Percentiles rank a stretch among this genome's conserved stretches.
Evolutionary conservation across 2,113 vertebrate genomes (phyloP).

Genomic region (Recurvirostra avosetta): DNA sequence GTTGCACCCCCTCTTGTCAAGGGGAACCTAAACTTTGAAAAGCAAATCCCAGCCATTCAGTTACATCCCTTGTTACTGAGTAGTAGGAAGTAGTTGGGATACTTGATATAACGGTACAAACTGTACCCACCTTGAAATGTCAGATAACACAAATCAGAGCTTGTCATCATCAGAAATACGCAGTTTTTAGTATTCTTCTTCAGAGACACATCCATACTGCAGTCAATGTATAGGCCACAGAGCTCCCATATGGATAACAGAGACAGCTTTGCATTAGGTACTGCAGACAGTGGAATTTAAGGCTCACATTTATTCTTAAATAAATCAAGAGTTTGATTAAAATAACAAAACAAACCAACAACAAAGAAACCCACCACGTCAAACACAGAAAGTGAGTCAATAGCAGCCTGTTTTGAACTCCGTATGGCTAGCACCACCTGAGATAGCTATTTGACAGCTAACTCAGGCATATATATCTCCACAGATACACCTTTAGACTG

Average conservation of each 20-base stretch:
- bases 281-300: not conserved
- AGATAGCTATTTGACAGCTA: not conserved
- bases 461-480: not conserved
- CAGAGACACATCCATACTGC: not conserved
- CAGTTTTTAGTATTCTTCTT: not conserved
- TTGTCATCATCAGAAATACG: not conserved
- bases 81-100: not conserved
- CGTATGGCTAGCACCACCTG: not conserved
- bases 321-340: not conserved
- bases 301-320: not conserved
- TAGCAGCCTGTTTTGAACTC: not conserved
- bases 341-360: not conserved
- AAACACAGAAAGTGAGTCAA: not conserved
- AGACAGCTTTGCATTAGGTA: not conserved
- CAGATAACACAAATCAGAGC: not conserved
- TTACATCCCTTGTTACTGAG: not conserved
- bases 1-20: not conserved
- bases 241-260: not conserved
- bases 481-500: not conserved
- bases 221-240: not conserved
- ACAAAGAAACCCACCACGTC: not conserved
- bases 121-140: not conserved
- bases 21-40: not conserved
- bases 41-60: not conserved
- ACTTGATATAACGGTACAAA: not conserved